These are phyloP conservation scores for Drosophila dunni DNA, from an alignment of 1,140 invertebrate species.

Conservation along the genomic window DNA sequence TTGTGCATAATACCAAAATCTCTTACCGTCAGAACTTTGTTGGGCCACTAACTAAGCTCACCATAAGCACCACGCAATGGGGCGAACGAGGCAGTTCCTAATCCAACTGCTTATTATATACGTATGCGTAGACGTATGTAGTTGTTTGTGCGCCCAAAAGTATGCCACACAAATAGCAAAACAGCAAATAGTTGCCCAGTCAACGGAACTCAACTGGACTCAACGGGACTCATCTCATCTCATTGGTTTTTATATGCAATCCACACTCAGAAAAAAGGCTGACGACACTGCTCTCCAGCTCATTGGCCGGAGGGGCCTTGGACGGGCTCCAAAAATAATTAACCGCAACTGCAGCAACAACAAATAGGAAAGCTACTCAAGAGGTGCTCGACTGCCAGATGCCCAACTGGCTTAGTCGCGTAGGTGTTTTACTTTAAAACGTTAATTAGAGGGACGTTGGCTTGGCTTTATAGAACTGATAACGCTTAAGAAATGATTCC, in stretches of 20 bases:
- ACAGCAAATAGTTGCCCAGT: conserved; percentile 38
- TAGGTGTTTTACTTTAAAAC: too few species aligned
- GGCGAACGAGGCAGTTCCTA: conserved; percentile 36
- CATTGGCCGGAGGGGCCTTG: conserved; percentile 10
- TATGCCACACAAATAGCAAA: conserved; percentile 22
- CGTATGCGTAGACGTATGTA: not conserved
- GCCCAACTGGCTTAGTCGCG: too few species aligned
- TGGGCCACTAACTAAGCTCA: conserved; percentile 48
- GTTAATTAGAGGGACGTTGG: too few species aligned
- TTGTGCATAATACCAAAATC: conserved; percentile 63
- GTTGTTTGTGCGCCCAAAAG: conserved; percentile 42
- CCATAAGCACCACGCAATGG: conserved; percentile 34
- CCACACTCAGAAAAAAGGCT: conserved; percentile 6
- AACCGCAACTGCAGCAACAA: conserved; percentile 57
- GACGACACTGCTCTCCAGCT: conserved; percentile 3
- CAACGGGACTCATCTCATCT: conserved; percentile 36
- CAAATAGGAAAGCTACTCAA: not conserved
- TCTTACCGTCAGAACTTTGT: conserved; percentile 66
- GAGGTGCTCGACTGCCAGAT: not conserved
- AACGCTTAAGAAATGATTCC: too few species aligned
- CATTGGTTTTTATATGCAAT: conserved; percentile 59
- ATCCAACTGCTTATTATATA: conserved; percentile 77
- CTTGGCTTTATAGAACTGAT: too few species aligned
- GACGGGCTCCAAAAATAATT: conserved; percentile 51
- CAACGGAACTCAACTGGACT: conserved; percentile 23